Evolutionary conservation across 2,888 invertebrate species (phyloP).

Genomic region (Caenorhabditis sinica): DNA sequence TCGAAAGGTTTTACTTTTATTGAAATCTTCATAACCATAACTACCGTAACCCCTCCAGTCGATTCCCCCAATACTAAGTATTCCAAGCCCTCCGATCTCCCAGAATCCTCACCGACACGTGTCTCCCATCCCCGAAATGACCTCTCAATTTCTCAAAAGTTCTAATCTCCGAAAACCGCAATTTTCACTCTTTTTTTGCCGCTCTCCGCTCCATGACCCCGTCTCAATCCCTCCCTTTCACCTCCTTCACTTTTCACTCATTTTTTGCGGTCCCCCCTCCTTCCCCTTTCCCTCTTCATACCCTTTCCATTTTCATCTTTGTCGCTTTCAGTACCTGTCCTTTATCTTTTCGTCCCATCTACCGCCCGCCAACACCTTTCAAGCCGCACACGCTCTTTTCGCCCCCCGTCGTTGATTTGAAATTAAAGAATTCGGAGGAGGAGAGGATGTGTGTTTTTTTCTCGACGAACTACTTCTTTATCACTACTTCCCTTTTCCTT

Average conservation of each 20-base stretch:
- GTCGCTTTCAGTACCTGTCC: slow-evolving; percentile 61
- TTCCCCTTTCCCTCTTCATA: neutral
- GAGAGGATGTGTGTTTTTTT: neutral
- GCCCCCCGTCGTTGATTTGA: slow-evolving; percentile 2
- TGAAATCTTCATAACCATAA: no score
- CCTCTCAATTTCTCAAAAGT: slow-evolving; percentile 25
- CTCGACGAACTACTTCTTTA: slow-evolving; percentile 1
- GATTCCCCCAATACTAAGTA: neutral
- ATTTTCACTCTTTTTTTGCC: slow-evolving; percentile 22
- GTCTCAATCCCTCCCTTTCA: slow-evolving; percentile 11
- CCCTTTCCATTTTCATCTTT: slow-evolving; percentile 7
- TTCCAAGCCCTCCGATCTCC: no score
- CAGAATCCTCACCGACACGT: slow-evolving; percentile 9
- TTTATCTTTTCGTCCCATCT: slow-evolving; percentile 56
- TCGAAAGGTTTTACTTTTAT: no score
- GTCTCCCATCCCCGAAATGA: slow-evolving; percentile 21
- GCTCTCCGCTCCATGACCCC: slow-evolving; percentile 25
- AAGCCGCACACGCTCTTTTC: slow-evolving; percentile 52
- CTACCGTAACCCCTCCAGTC: slow-evolving; percentile 6
- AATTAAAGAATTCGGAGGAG: neutral
- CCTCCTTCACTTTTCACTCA: slow-evolving; percentile 12
- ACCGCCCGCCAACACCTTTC: slow-evolving; percentile 65
- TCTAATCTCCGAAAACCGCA: slow-evolving; percentile 41
- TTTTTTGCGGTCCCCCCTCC: slow-evolving; percentile 45
- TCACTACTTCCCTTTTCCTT: slow-evolving; percentile 6